Conservation (phyloP, 2,113 vertebrate genomes). For the Hypanus sabinus region DNA sequence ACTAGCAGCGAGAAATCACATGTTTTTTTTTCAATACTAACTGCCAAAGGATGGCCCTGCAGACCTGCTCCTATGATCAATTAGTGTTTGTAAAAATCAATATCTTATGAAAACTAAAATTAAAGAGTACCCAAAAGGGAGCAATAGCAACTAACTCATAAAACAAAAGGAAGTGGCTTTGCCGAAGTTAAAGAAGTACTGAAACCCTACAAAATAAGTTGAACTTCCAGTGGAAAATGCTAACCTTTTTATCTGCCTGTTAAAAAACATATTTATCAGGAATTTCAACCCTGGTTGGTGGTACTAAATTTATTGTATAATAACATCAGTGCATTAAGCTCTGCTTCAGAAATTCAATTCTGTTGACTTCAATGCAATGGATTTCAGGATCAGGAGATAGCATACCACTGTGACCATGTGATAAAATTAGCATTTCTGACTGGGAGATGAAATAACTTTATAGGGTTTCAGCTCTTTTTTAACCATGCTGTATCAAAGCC, state of each 20-base stretch:
- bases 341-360: no score
- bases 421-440: no score
- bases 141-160: neutral
- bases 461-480: neutral
- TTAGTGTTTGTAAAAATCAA: conserved; percentile 20
- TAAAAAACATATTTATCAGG: neutral
- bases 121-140: neutral
- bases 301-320: no score
- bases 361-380: no score
- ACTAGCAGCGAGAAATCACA: neutral
- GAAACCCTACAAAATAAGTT: no score
- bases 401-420: no score
- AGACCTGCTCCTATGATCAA: neutral
- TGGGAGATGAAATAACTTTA: neutral
- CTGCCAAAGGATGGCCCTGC: neutral
- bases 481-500: neutral
- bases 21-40: neutral
- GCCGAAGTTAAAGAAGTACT: no score
- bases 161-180: neutral
- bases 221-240: no score
- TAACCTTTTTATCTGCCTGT: neutral
- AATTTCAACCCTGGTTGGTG: no score
- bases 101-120: neutral
- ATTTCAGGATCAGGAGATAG: no score
- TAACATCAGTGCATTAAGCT: no score